Conservation (phyloP, 2,797 vertebrate species). For the Pagetopsis macropterus region DNA sequence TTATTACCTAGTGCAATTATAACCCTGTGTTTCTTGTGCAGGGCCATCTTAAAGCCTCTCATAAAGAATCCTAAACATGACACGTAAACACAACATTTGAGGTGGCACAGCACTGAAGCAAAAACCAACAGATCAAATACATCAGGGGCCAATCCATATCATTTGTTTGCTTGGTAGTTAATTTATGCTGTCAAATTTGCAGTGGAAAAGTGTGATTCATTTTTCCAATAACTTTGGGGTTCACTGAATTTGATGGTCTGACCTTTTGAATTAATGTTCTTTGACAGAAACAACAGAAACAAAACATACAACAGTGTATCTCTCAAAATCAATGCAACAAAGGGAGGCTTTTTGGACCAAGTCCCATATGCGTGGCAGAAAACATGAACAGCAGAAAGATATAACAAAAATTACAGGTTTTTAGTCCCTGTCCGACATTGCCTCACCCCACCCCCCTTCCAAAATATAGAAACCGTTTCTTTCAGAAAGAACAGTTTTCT, state of each 20-base stretch:
- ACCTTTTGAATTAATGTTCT: slow-evolving; percentile 46
- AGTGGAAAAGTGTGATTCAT: not conserved
- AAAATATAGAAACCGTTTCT: slow-evolving; percentile 56
- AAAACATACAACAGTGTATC: slow-evolving; percentile 46
- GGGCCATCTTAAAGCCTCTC: slow-evolving; percentile 67
- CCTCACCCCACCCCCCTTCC: slow-evolving; percentile 19
- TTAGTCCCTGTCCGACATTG: slow-evolving; percentile 59
- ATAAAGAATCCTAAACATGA: slow-evolving; percentile 41
- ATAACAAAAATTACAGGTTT: slow-evolving; percentile 57
- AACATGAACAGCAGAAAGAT: slow-evolving; percentile 48
- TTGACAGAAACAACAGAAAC: slow-evolving; percentile 27
- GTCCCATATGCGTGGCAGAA: slow-evolving; percentile 41
- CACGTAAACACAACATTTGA: slow-evolving; percentile 46
- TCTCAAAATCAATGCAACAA: slow-evolving; percentile 48
- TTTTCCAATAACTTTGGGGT: slow-evolving; percentile 19
- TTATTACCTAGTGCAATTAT: slow-evolving; percentile 78
- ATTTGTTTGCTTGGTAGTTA: not conserved
- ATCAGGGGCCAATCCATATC: slow-evolving; percentile 17
- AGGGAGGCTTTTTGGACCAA: slow-evolving; percentile 43
- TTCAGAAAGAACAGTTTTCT: slow-evolving; percentile 50
- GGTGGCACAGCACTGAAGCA: slow-evolving; percentile 52
- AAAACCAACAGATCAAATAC: slow-evolving; percentile 39
- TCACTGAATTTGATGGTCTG: slow-evolving; percentile 17
- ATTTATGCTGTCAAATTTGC: slow-evolving; percentile 18
- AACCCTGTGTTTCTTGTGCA: slow-evolving; percentile 72